Percentiles rank a stretch among this genome's conserved stretches.
These are phyloP conservation scores for Melanostoma scalare DNA, from an alignment of 2,888 invertebrate genomes.

Conservation along the genomic window DNA sequence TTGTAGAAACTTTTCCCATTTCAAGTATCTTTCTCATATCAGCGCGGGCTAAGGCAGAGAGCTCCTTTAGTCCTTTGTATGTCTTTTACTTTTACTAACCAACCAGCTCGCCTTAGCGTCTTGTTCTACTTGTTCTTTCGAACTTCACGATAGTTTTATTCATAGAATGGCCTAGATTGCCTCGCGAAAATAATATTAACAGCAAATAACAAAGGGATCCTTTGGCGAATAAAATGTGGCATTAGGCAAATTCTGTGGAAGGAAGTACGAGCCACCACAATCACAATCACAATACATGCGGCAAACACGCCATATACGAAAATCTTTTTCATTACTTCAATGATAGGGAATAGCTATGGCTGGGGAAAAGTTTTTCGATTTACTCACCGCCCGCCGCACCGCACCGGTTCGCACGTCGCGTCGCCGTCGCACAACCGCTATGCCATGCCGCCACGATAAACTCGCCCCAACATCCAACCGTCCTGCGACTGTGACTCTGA, in stretches of 20 bases:
- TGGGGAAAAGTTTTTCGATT: slow-evolving; percentile 67
- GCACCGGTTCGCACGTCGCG: not conserved
- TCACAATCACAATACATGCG: slow-evolving; percentile 17
- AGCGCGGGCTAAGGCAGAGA: not conserved
- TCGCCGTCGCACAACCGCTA: too few species aligned
- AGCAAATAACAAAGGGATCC: slow-evolving; percentile 59
- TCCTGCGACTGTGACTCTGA: too few species aligned
- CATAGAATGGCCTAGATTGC: slow-evolving; percentile 67
- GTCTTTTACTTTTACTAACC: slow-evolving; percentile 13
- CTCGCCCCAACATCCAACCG: too few species aligned
- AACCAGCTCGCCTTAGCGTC: slow-evolving; percentile 6
- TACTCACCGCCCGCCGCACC: slow-evolving; percentile 33
- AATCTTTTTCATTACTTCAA: slow-evolving; percentile 67
- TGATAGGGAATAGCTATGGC: slow-evolving; percentile 37
- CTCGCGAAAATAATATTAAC: slow-evolving; percentile 70
- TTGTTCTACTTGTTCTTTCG: slow-evolving; percentile 1
- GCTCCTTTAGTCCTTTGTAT: slow-evolving; percentile 17
- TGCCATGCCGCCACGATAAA: too few species aligned
- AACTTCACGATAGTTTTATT: slow-evolving; percentile 61
- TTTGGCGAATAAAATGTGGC: slow-evolving; percentile 58
- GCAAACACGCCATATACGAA: slow-evolving; percentile 48
- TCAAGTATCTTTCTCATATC: slow-evolving; percentile 56
- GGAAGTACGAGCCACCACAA: slow-evolving; percentile 22
- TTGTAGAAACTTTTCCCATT: slow-evolving; percentile 69
- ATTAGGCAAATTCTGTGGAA: slow-evolving; percentile 57